A percentile compares a stretch with the other conserved stretches of the same genome.
These are phyloP conservation scores for Cyclura pinguis DNA, from an alignment of 2,797 vertebrate genomes.

Conservation along the genomic window DNA sequence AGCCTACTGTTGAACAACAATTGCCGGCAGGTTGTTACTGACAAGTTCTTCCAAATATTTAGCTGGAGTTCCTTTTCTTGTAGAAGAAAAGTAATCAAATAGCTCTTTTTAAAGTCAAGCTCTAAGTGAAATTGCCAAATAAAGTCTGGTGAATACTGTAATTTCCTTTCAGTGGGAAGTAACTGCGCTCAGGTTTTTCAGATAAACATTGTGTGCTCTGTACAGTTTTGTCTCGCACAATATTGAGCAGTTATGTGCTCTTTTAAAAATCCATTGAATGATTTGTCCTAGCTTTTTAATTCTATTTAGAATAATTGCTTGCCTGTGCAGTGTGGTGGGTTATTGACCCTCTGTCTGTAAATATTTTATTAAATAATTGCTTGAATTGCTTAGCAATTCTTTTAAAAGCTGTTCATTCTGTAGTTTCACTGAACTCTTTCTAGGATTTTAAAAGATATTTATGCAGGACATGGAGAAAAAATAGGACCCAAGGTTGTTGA, in stretches of 20 bases:
- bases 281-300: slow-evolving; percentile 26
- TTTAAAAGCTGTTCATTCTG: slow-evolving; percentile 26
- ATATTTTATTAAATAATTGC: slow-evolving; percentile 57
- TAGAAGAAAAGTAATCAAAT: not conserved
- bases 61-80: not conserved
- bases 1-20: not conserved
- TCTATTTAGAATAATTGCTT: slow-evolving; percentile 44
- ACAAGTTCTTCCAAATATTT: not conserved
- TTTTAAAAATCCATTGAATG: slow-evolving; percentile 47
- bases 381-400: slow-evolving; percentile 16
- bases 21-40: not conserved
- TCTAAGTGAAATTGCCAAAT: not conserved
- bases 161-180: slow-evolving; percentile 9
- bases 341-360: slow-evolving; percentile 48
- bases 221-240: slow-evolving; percentile 7
- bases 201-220: not conserved
- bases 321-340: slow-evolving; percentile 22
- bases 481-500: not conserved
- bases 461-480: not conserved
- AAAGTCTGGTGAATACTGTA: not conserved
- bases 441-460: not conserved
- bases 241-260: slow-evolving; percentile 23
- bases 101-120: not conserved
- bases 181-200: slow-evolving; percentile 32
- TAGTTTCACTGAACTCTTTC: slow-evolving; percentile 32